Conservation (phyloP, 2,888 invertebrate genomes). For the Hyalella azteca region DNA sequence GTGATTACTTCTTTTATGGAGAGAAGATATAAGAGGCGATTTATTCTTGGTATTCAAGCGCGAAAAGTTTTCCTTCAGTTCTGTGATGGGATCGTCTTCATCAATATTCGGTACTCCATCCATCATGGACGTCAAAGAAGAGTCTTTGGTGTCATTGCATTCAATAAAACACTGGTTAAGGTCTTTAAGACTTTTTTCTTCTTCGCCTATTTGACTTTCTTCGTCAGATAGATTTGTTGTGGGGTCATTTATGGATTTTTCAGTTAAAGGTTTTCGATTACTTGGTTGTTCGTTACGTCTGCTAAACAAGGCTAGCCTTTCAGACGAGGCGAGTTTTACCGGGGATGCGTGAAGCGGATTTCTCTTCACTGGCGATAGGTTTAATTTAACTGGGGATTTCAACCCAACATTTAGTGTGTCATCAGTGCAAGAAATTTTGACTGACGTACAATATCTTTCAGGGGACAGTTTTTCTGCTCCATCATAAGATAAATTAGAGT, state of each 20-base stretch:
- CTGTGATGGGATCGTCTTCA: not conserved
- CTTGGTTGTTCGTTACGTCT: not conserved
- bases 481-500: not conserved
- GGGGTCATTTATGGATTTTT: not conserved
- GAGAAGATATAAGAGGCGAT: not conserved
- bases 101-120: not conserved
- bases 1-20: not conserved
- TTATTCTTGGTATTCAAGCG: not conserved
- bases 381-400: not conserved
- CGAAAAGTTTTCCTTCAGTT: not conserved
- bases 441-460: not conserved
- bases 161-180: slow-evolving; percentile 1
- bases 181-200: not conserved
- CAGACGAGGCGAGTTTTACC: not conserved
- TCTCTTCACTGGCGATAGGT: not conserved
- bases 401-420: not conserved
- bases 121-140: not conserved
- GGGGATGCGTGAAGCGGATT: not conserved
- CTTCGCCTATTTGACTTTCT: not conserved
- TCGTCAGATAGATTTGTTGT: not conserved
- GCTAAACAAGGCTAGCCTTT: slow-evolving; percentile 9
- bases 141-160: not conserved
- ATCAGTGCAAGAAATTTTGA: not conserved
- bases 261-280: not conserved
- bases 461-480: no score